Conservation (phyloP, 92 coral and sea anemone genomes). For the Porites lobata region DNA sequence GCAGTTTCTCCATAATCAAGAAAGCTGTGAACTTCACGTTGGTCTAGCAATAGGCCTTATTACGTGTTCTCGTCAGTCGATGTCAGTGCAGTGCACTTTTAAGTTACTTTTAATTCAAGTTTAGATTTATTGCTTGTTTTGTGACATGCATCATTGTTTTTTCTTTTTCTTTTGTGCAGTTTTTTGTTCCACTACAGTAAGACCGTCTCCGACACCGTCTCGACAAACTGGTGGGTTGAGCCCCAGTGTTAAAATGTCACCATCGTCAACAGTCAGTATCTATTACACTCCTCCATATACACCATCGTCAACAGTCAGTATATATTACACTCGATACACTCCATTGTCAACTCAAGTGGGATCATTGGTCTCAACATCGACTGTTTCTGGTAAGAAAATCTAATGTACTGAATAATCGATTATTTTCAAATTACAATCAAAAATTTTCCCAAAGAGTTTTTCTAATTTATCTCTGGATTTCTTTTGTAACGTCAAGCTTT, state of each 20-base stretch:
- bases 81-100: too few species aligned
- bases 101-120: too few species aligned
- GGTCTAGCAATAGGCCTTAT: too few species aligned
- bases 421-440: too few species aligned
- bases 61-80: too few species aligned
- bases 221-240: not conserved
- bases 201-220: not conserved
- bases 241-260: not conserved
- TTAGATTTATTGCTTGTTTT: too few species aligned
- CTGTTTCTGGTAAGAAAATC: slow-evolving; percentile 1
- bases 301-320: not conserved
- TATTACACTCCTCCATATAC: not conserved
- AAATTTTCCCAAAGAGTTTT: too few species aligned
- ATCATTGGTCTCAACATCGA: not conserved
- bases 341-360: not conserved
- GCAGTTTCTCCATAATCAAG: too few species aligned
- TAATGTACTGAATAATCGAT: too few species aligned
- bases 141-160: not conserved
- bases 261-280: not conserved
- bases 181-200: slow-evolving; percentile 1
- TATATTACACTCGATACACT: not conserved
- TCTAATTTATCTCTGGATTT: too few species aligned
- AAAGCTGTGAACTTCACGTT: too few species aligned
- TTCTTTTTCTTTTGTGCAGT: not conserved
- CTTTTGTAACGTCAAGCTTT: too few species aligned